Conservation (phyloP, 2,888 invertebrate species). For the Periphyllus acericola region DNA sequence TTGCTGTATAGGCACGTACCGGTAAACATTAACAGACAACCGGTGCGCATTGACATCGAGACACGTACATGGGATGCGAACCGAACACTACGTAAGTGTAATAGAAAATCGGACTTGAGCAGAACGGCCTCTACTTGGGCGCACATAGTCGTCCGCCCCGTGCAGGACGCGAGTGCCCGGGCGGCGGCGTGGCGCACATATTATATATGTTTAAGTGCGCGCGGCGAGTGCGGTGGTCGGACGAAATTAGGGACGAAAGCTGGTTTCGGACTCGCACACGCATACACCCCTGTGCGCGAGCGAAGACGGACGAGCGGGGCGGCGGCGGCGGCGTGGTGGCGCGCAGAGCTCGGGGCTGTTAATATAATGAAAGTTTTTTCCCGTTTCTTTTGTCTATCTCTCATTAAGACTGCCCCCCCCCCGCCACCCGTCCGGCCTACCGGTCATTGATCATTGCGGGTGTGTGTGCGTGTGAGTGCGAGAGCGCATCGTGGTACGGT, state of each 20-base stretch:
- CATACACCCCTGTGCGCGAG: background rate
- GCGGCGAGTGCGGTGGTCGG: background rate
- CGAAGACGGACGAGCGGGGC: background rate
- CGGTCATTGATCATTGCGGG: slow-evolving; percentile 60
- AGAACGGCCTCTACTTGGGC: background rate
- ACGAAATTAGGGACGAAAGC: slow-evolving; percentile 32
- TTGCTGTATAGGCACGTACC: no score
- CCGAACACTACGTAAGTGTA: no score
- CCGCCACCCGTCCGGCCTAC: slow-evolving; percentile 8
- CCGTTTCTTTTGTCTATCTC: slow-evolving; percentile 62
- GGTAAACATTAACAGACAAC: no score
- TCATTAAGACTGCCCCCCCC: slow-evolving; percentile 55
- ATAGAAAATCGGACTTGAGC: no score
- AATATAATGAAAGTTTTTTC: slow-evolving; percentile 62
- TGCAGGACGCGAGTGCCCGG: background rate
- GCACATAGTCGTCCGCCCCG: background rate
- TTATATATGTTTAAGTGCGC: background rate
- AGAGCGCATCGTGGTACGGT: background rate
- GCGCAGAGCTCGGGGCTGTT: slow-evolving; percentile 51
- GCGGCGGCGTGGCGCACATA: no score
- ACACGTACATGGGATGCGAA: no score
- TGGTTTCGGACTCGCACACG: background rate
- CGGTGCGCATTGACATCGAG: no score
- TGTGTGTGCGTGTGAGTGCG: background rate
- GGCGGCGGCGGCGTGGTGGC: background rate